Evolutionary conservation across 2,888 invertebrate species (phyloP).

Genomic region (Tetragnatha montana): DNA sequence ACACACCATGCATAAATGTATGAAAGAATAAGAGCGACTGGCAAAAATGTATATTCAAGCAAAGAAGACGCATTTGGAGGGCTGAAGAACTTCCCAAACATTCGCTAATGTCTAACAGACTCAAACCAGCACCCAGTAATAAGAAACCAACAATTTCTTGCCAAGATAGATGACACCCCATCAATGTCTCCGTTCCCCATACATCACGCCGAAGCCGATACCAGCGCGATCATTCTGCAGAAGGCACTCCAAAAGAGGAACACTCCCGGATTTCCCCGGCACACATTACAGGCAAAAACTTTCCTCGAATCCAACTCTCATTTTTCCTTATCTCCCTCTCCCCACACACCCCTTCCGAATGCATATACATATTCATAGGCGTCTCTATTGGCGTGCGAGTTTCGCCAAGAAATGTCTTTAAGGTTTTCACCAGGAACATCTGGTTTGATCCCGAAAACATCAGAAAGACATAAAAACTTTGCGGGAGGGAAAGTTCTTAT

Average conservation of each 20-base stretch:
- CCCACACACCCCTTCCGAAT: slow-evolving; percentile 35
- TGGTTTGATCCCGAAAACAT: slow-evolving; percentile 67
- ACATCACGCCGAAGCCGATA: neutral
- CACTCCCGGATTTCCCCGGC: slow-evolving; percentile 18
- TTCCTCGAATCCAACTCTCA: slow-evolving; percentile 40
- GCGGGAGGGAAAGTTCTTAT: slow-evolving; percentile 42
- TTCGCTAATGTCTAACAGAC: neutral
- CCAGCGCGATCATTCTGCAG: neutral
- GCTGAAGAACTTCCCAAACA: too few species aligned
- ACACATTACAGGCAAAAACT: slow-evolving; percentile 33
- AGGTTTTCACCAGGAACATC: slow-evolving; percentile 61
- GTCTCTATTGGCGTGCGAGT: slow-evolving; percentile 58
- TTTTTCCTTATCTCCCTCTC: slow-evolving; percentile 60
- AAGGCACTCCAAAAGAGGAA: neutral
- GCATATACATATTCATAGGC: slow-evolving; percentile 66
- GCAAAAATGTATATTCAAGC: too few species aligned
- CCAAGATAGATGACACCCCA: neutral
- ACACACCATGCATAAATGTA: too few species aligned
- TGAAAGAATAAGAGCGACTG: too few species aligned
- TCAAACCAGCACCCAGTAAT: neutral
- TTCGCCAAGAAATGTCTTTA: slow-evolving; percentile 65
- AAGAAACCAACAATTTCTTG: neutral
- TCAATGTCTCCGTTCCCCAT: neutral
- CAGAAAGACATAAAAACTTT: slow-evolving; percentile 62
- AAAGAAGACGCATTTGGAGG: too few species aligned